Base-by-base conservation (phyloP, 1,140 invertebrate genomes). In the Philaenus spumarius region DNA sequence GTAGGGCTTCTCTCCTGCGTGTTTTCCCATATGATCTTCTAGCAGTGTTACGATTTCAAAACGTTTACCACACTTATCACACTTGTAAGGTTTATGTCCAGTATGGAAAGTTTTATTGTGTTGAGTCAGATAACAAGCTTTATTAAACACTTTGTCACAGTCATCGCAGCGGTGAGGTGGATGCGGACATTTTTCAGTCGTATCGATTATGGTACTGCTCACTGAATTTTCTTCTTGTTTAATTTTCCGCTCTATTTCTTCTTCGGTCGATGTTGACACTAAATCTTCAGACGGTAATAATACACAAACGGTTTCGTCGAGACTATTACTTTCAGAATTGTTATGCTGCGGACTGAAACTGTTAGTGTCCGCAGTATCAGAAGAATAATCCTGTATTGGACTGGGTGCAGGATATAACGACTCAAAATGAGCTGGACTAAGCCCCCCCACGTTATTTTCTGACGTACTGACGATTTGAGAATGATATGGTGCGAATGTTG, bases 51-150 rank as follows among this genome's bases (percentile, higher is more conserved):
- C 81, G 60, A 78, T 77, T 2, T 81, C 79, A 73, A 90, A 93
- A 2, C 89, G 80, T 69, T 93, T 93, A 35, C 90, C 90, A 69
- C 91, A 93, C 51, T 84, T 80, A 53, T 78, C 74, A 67, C 91
- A 94, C 70, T 92, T 92, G 70, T 82, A 93, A 2, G 88, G 89
- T 68, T 90, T 91, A 63, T 86, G 86, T 40, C 90, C 90, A 37
- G 81, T 82, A 69, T 94, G 91, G 72, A 91, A 91, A 60, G 87
- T 89, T 71, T 91, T 92, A 71, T 90, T 90, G 74, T 93, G 91
- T 70, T 93, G 90, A 30, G 89, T 93, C 17, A 93, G 73, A 68
- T 93, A 93, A 69, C 90, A 93, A 19, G 85, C 82, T 65, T 89
- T 89, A 69, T 88, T 89, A 75, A 93, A 94, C 2, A 83, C 71